phyloP scores from a whole-genome alignment of 1,140 invertebrate genomes.

The Anastrepha ludens region DNA sequence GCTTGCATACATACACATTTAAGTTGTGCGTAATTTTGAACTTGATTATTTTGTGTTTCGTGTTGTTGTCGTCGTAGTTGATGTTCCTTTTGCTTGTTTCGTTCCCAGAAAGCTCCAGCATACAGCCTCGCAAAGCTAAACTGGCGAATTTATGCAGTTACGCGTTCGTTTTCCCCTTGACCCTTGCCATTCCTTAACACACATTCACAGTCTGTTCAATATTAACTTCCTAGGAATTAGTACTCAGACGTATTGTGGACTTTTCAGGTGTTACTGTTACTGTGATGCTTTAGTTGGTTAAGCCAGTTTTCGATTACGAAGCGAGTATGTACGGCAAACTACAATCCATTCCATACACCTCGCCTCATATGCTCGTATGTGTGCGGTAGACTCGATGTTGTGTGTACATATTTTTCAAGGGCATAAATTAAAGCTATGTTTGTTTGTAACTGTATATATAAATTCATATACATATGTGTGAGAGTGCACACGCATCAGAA shows the following conservation, averaged over 20 bases:
- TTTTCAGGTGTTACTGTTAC: conserved; percentile 15
- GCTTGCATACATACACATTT: neutral
- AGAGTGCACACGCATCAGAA: neutral
- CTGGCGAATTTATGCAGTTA: neutral
- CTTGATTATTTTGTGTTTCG: conserved; percentile 25
- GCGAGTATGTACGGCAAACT: neutral
- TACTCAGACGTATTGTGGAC: neutral
- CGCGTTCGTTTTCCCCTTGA: neutral
- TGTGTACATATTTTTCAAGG: conserved; percentile 15
- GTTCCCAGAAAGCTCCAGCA: conserved; percentile 2
- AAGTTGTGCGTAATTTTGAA: conserved; percentile 44
- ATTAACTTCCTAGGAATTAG: neutral
- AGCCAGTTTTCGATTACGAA: neutral
- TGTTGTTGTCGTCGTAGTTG: conserved; percentile 10
- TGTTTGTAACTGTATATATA: neutral
- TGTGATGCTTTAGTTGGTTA: neutral
- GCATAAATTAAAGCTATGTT: neutral
- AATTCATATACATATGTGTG: no score
- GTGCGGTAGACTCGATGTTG: neutral
- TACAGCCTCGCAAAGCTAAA: conserved; percentile 34
- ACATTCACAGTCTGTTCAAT: no score
- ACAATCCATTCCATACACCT: neutral
- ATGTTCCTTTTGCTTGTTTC: neutral
- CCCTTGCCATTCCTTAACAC: neutral
- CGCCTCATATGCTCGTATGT: neutral